These are phyloP conservation scores for Melanostoma scalare DNA, from an alignment of 2,888 invertebrate genomes.

Conservation along the genomic window DNA sequence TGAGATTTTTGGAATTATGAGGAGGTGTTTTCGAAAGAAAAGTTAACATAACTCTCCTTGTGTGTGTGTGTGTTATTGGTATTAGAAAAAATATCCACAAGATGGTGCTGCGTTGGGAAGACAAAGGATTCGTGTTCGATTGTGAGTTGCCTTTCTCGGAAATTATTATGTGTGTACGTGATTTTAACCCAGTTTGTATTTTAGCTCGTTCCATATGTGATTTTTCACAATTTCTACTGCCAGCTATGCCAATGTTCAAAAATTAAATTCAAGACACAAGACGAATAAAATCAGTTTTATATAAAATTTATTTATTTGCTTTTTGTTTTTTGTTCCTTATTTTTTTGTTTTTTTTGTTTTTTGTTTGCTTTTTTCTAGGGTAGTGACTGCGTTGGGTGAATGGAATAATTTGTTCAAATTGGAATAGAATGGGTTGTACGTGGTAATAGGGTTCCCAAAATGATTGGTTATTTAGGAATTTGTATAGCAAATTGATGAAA, in stretches of 20 bases:
- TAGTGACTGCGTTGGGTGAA: slow-evolving; percentile 8
- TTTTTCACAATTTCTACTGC: neutral
- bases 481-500: slow-evolving; percentile 33
- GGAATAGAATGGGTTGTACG: slow-evolving; percentile 26
- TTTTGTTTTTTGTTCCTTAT: slow-evolving; percentile 28
- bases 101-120: slow-evolving; percentile 52
- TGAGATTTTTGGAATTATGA: slow-evolving; percentile 39
- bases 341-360: neutral
- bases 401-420: slow-evolving; percentile 47
- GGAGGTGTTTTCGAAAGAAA: slow-evolving; percentile 35
- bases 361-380: slow-evolving; percentile 1
- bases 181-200: slow-evolving; percentile 56
- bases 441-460: slow-evolving; percentile 42
- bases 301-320: slow-evolving; percentile 40
- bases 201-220: slow-evolving; percentile 40
- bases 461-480: slow-evolving; percentile 46
- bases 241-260: neutral
- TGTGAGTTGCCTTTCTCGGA: slow-evolving; percentile 40
- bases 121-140: slow-evolving; percentile 56
- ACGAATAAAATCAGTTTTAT: slow-evolving; percentile 65
- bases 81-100: slow-evolving; percentile 66
- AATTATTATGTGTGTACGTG: slow-evolving; percentile 66
- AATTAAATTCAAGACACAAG: slow-evolving; percentile 42
- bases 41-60: slow-evolving; percentile 43
- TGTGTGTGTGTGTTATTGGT: slow-evolving; percentile 33